A percentile compares a stretch with the other conserved stretches of the same genome.
Evolutionary conservation across 1,140 invertebrate species (phyloP).

Genomic region (Ditylenchus dipsaci): DNA sequence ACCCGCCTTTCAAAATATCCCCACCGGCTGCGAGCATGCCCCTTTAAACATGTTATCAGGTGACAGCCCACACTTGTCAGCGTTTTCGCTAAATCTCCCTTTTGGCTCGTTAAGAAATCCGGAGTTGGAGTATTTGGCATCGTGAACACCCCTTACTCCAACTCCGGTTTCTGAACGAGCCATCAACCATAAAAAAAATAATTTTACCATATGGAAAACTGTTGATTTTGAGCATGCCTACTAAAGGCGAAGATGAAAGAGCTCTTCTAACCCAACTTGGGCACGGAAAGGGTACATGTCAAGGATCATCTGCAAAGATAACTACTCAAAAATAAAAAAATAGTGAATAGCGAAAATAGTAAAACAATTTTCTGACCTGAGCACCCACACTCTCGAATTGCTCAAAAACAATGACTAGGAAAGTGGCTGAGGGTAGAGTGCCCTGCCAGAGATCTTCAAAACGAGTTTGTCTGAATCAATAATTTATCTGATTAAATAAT

Average conservation of each 20-base stretch:
- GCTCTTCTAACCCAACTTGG: constrained; percentile 47
- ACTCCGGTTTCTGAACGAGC: too few species aligned
- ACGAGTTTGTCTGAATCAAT: constrained; percentile 40
- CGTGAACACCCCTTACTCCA: too few species aligned
- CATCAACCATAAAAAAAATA: background rate
- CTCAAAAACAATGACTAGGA: constrained; percentile 56
- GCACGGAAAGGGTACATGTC: constrained; percentile 44
- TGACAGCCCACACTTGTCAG: too few species aligned
- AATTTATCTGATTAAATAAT: background rate
- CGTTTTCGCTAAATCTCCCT: too few species aligned
- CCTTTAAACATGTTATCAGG: too few species aligned
- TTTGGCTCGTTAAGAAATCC: too few species aligned
- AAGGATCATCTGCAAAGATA: constrained; percentile 41
- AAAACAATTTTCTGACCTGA: constrained; percentile 8
- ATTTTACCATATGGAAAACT: background rate
- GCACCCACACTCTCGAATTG: constrained; percentile 45
- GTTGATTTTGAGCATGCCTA: constrained; percentile 38
- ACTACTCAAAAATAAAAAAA: background rate
- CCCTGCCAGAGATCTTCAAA: constrained; percentile 54
- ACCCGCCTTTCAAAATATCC: too few species aligned
- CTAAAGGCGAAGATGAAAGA: constrained; percentile 48
- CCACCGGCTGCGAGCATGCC: too few species aligned
- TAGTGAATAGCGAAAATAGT: background rate
- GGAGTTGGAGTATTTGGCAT: too few species aligned
- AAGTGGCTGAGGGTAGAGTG: constrained; percentile 39